A percentile compares a stretch with the other conserved stretches of the same genome.
These are phyloP conservation scores for Saguinus midas DNA, from an alignment of 2,113 vertebrate species.

Conservation along the genomic window DNA sequence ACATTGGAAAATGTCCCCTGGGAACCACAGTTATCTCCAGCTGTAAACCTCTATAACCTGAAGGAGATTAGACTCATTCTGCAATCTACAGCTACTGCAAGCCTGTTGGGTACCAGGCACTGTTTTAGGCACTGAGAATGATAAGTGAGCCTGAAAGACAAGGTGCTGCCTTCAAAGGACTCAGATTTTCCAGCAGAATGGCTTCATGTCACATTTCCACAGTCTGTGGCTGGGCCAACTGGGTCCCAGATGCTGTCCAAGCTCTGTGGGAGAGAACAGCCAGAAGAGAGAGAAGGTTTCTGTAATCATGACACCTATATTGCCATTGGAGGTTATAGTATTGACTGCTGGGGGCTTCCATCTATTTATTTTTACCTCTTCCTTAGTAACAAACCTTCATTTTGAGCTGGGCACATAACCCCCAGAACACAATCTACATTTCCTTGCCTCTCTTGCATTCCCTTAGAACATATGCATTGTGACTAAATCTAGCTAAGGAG, in stretches of 20 bases:
- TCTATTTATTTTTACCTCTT: too few relatives aligned
- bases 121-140: neutral
- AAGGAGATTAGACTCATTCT: neutral
- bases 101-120: neutral
- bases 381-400: neutral
- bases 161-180: too few relatives aligned
- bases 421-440: neutral
- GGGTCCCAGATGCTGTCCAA: neutral
- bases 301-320: too few relatives aligned
- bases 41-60: neutral
- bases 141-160: neutral
- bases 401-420: neutral
- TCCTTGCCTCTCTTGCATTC: neutral
- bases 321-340: neutral
- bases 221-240: neutral
- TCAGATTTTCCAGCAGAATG: neutral
- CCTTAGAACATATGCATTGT: neutral
- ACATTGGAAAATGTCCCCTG: neutral
- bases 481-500: neutral
- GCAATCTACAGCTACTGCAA: neutral
- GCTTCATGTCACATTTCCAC: neutral
- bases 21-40: neutral
- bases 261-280: neutral
- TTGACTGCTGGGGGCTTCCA: neutral
- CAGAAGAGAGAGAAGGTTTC: neutral